These are phyloP conservation scores for Litoditis marina DNA, from an alignment of 2,888 invertebrate species.

Conservation along the genomic window DNA sequence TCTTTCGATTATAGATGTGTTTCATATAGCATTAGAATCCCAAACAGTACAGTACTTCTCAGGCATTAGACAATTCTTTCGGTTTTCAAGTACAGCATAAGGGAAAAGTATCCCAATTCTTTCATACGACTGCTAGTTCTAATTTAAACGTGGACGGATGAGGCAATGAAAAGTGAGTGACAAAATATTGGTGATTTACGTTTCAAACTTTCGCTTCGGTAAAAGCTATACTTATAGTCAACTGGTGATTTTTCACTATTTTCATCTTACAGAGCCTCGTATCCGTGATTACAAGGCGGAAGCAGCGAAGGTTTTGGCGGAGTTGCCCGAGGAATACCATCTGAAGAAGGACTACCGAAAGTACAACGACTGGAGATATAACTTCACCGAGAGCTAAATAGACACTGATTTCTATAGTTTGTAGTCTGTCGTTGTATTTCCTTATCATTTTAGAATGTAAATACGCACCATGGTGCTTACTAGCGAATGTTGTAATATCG, in stretches of 20 bases:
- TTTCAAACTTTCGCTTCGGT: conserved; percentile 8
- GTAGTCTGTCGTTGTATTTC: neutral
- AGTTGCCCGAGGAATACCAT: conserved; percentile 51
- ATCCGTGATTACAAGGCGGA: conserved; percentile 60
- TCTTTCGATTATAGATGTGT: no score
- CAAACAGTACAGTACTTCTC: no score
- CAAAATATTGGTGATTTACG: neutral
- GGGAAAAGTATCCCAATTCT: no score
- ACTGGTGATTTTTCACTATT: conserved; percentile 6
- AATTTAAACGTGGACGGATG: no score
- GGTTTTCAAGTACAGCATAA: no score
- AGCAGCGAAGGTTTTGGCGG: conserved; percentile 52
- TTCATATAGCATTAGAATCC: no score
- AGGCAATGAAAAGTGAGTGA: neutral
- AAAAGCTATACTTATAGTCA: no score
- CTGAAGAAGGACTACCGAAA: conserved; percentile 52
- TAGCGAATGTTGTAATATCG: no score
- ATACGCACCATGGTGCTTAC: neutral
- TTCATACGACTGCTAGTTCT: no score
- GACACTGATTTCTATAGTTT: no score
- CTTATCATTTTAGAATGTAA: neutral
- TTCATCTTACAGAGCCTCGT: conserved; percentile 25
- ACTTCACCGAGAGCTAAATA: conserved; percentile 40
- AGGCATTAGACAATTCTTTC: no score
- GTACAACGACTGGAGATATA: conserved; percentile 56